These are phyloP conservation scores for Sclerurus mexicanus DNA, from an alignment of 2,113 vertebrate species.

Conservation along the genomic window DNA sequence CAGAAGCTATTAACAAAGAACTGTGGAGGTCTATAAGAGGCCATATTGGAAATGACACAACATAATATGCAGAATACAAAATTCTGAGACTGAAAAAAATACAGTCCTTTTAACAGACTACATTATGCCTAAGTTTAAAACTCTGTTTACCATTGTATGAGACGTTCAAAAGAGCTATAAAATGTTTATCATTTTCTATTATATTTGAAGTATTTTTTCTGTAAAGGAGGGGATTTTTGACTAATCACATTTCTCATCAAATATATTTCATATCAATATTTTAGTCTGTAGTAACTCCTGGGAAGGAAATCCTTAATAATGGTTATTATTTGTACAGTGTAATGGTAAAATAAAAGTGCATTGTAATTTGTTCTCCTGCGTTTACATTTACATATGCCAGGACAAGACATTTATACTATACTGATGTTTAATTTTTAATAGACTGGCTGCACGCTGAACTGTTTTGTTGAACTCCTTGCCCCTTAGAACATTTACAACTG, in stretches of 20 bases:
- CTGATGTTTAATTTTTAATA: not conserved
- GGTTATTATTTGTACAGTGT: not conserved
- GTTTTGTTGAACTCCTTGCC: not conserved
- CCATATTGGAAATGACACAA: not conserved
- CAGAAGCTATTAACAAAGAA: not conserved
- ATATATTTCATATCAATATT: not conserved
- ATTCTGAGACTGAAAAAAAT: not conserved
- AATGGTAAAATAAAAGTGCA: not conserved
- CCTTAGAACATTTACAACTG: not conserved
- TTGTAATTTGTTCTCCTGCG: not conserved
- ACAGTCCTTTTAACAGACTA: not conserved
- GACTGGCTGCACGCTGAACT: fast-evolving
- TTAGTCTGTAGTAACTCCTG: not conserved
- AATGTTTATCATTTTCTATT: not conserved
- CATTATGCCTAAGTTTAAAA: not conserved
- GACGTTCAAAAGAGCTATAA: not conserved
- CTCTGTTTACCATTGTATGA: not conserved
- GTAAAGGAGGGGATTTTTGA: not conserved
- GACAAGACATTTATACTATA: not conserved
- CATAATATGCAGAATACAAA: not conserved
- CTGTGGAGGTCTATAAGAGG: not conserved
- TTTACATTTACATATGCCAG: not conserved
- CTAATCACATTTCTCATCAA: not conserved
- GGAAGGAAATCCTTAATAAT: not conserved
- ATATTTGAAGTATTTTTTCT: not conserved